Evolutionary conservation across 2,113 vertebrate genomes (phyloP), one percentile per base, ranked within the genome.

Genomic region (Trematocara zebra): DNA sequence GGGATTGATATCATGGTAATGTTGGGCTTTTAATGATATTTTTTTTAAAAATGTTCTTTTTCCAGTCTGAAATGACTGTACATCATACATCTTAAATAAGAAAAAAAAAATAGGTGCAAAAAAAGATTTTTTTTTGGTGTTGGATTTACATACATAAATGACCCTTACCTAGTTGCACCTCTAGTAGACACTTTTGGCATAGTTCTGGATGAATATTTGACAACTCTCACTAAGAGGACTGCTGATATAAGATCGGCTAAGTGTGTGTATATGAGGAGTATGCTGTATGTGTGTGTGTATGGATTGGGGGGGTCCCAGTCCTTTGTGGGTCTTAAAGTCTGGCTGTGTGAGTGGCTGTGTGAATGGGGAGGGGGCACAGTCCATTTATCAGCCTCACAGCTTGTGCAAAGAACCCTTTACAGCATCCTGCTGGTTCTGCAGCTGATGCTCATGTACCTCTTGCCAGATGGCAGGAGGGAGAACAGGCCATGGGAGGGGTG

Each of bases 71-170:
- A 67, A 67, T 67, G 61, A 40, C 4, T 67, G 35, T 40, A 40
- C 18, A 20, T 37, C 18, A 67, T 8, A 67, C 11, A 67, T 20
- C 61, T 40, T 67, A 40, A 67, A 37, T 67, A 12, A 67, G 18
- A 20, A 67, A 57, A 47, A 42, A 17, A 28, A 57, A 57, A 31
- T 31, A 28, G 54, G 26, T 31, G 7, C 12, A 57, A 57, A 57
- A 56, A 57, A 15, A 11, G 0, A 4, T 5, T 57, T 17, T 0
- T 0, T 35, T 4, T n/a, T 7, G 0, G 33, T 37, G 17, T 64
- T 64, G 33, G 33, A 64, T 20, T 67, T 67, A 8, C 2, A 40
- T 40, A 67, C 18, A 67, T 40, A 67, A 67, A 67, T 67, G 61
- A 8, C 35, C 35, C 61, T 20, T 67, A 67, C 18, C 18, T 40